A percentile compares a stretch with the other conserved stretches of the same genome.
Conservation (phyloP, 1,140 invertebrate genomes). For the Portunus trituberculatus region DNA sequence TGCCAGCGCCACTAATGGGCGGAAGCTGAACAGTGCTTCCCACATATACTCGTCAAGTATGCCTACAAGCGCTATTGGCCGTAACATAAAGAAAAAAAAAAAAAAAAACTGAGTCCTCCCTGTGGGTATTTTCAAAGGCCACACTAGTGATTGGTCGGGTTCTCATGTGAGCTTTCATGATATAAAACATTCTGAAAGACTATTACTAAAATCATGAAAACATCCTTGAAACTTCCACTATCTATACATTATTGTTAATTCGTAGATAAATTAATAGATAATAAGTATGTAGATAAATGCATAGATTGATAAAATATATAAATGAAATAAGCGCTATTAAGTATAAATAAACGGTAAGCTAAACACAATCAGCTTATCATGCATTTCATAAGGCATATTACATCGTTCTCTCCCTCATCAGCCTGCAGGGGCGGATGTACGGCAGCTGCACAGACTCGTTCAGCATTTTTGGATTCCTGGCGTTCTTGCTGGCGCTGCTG, state of each 20-base stretch:
- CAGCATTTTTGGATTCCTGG: slow-evolving; percentile 75
- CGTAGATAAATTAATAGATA: background rate
- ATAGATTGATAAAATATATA: background rate
- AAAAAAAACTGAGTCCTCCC: too few species aligned
- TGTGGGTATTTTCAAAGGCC: too few species aligned
- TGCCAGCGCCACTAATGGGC: too few species aligned
- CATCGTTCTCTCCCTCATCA: background rate
- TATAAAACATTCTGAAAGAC: too few species aligned
- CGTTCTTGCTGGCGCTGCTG: slow-evolving; percentile 73
- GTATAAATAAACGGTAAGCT: background rate
- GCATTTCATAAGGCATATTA: background rate
- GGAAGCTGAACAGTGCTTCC: too few species aligned
- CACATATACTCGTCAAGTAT: too few species aligned
- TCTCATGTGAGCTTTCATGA: too few species aligned
- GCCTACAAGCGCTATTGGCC: too few species aligned
- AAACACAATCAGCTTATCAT: background rate
- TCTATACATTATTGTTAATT: background rate
- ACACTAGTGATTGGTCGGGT: too few species aligned
- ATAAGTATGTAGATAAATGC: background rate
- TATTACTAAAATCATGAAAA: too few species aligned
- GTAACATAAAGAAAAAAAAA: too few species aligned
- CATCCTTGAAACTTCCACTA: too few species aligned
- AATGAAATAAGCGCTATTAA: background rate
- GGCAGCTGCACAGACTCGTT: slow-evolving; percentile 74
- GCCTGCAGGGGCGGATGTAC: slow-evolving; percentile 48